These are phyloP conservation scores for Automeris io DNA, from an alignment of 2,888 invertebrate species.

Conservation along the genomic window DNA sequence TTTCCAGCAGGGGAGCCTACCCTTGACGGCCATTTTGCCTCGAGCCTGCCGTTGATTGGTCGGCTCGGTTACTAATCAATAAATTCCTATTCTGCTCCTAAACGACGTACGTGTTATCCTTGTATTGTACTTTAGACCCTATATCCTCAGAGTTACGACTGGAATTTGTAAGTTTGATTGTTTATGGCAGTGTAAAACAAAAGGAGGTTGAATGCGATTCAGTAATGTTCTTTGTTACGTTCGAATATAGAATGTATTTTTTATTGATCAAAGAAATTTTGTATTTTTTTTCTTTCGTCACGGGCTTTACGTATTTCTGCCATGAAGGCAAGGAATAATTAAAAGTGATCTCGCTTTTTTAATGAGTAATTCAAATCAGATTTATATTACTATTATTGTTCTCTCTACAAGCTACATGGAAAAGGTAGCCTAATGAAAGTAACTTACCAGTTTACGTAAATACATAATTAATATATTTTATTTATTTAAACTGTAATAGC, in stretches of 20 bases:
- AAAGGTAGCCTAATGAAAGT: no score
- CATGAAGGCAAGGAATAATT: no score
- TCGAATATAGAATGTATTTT: conserved; percentile 8
- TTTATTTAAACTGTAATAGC: no score
- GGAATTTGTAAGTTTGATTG: not conserved
- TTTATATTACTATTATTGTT: no score
- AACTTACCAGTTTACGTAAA: no score
- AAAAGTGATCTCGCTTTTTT: no score
- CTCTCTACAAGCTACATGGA: no score
- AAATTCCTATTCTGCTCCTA: conserved; percentile 17
- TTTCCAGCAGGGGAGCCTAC: conserved; percentile 53
- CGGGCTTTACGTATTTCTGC: not conserved
- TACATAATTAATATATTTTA: no score
- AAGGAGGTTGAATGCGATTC: conserved; percentile 5
- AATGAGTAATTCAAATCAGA: no score
- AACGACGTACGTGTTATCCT: conserved; percentile 13
- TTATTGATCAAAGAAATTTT: not conserved
- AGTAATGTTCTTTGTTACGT: conserved; percentile 6
- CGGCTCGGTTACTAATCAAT: conserved; percentile 59
- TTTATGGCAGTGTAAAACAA: conserved; percentile 13
- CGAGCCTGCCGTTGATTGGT: conserved; percentile 50
- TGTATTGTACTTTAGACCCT: conserved; percentile 13
- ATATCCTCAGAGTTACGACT: not conserved
- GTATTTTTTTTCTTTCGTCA: not conserved
- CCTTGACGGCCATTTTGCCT: conserved; percentile 60